A percentile compares a stretch with the other conserved stretches of the same genome.
phyloP scores from a whole-genome alignment of 1,140 invertebrate genomes.

The Cataglyphis hispanica region DNA sequence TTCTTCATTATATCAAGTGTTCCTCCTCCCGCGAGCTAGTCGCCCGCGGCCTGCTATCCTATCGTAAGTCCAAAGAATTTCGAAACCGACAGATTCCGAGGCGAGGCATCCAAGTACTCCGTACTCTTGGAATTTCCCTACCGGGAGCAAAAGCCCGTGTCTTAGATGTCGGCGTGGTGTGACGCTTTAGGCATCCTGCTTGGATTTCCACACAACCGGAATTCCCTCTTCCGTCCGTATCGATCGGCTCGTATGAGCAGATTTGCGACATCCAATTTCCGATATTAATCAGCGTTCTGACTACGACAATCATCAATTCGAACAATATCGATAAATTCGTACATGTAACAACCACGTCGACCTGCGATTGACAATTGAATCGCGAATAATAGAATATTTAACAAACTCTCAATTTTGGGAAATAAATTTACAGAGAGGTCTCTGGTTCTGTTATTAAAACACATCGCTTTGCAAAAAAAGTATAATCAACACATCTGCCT shows the following conservation, averaged over 20 bases:
- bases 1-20: conserved; percentile 43
- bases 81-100: conserved; percentile 24
- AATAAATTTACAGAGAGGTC: not conserved
- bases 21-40: conserved; percentile 14
- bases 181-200: conserved; percentile 44
- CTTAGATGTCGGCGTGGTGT: conserved; percentile 35
- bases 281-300: not conserved
- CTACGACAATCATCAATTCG: not conserved
- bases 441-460: not conserved
- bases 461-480: not conserved
- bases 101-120: conserved; percentile 41
- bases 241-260: not conserved
- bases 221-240: conserved; percentile 50
- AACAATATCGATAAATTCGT: not conserved
- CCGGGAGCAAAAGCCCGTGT: conserved; percentile 27
- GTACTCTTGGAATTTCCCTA: conserved; percentile 53
- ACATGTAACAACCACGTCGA: not conserved
- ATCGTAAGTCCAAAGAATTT: conserved; percentile 48
- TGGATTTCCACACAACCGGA: conserved; percentile 20
- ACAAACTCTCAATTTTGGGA: not conserved
- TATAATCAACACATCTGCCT: not conserved
- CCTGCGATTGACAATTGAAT: not conserved
- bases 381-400: not conserved
- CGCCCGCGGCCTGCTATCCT: not conserved
- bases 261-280: conserved; percentile 22